phyloP scores from a whole-genome alignment of 2,797 vertebrate species.

The Syndactyla subalaris region DNA sequence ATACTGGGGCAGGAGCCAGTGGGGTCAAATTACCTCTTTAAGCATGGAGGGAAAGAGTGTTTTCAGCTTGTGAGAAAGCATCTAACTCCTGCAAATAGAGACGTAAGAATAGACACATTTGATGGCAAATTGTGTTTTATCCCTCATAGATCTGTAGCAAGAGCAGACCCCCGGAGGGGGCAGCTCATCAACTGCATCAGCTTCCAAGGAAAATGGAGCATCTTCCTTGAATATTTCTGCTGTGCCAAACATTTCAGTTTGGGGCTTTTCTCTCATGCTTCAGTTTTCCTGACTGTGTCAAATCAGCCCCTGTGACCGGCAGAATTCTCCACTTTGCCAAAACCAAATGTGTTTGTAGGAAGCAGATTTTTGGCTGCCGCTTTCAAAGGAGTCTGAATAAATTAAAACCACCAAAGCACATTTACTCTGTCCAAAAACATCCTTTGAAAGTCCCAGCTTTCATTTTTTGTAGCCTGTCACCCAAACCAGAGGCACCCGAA shows the following conservation, averaged over 20 bases:
- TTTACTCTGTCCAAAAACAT: neutral
- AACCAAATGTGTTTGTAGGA: slow-evolving; percentile 3
- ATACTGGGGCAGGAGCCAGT: neutral
- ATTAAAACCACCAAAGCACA: slow-evolving; percentile 29
- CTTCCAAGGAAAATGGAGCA: neutral
- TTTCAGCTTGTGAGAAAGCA: neutral
- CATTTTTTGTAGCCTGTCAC: neutral
- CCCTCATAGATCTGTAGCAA: neutral
- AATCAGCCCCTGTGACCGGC: neutral
- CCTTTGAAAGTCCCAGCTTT: neutral
- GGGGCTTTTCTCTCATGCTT: neutral
- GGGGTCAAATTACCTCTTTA: neutral
- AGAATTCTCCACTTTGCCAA: slow-evolving; percentile 8
- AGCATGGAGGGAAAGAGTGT: accelerated
- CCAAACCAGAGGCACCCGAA: neutral
- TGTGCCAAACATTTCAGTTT: neutral
- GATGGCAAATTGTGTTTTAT: neutral
- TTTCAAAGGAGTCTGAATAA: slow-evolving; percentile 35
- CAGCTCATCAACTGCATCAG: neutral
- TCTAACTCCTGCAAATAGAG: neutral
- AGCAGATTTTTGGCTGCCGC: neutral
- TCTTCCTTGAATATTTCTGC: neutral
- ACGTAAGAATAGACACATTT: accelerated
- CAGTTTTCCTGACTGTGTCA: neutral
- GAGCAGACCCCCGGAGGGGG: neutral